These are phyloP conservation scores for Atta texana DNA, from an alignment of 1,140 invertebrate species.

Conservation along the genomic window DNA sequence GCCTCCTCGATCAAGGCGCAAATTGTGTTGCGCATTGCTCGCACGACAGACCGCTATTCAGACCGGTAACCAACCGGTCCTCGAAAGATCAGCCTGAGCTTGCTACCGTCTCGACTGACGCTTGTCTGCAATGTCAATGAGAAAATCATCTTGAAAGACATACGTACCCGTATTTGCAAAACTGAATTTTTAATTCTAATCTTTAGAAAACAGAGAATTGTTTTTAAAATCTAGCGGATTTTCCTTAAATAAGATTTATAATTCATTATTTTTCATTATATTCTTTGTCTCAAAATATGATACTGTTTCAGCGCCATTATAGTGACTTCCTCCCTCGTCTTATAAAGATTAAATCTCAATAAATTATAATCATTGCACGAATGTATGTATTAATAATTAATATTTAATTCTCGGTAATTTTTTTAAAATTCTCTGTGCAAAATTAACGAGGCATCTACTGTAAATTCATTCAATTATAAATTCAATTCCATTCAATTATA, in stretches of 20 bases:
- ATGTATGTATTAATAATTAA: neutral
- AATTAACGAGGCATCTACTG: no score
- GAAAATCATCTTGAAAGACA: conserved; percentile 6
- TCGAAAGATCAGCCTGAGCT: conserved; percentile 50
- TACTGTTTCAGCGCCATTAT: no score
- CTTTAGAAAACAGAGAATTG: no score
- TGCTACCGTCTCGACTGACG: conserved; percentile 25
- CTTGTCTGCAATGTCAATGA: conserved; percentile 28
- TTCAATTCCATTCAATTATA: no score
- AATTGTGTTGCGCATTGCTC: conserved; percentile 64
- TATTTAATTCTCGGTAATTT: neutral
- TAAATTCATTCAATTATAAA: no score
- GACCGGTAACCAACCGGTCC: conserved; percentile 48
- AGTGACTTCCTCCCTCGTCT: no score
- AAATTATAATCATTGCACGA: neutral
- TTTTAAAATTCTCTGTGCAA: no score
- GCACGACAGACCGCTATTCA: conserved; percentile 43
- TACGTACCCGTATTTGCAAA: neutral
- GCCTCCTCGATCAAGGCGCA: conserved; percentile 64
- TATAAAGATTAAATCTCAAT: neutral
- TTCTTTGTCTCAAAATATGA: no score
- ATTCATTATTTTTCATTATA: no score
- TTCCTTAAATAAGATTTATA: no score
- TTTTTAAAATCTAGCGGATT: no score
- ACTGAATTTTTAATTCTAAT: neutral